phyloP scores from a whole-genome alignment of 2,888 invertebrate species.

The Drosophila eohydei region DNA sequence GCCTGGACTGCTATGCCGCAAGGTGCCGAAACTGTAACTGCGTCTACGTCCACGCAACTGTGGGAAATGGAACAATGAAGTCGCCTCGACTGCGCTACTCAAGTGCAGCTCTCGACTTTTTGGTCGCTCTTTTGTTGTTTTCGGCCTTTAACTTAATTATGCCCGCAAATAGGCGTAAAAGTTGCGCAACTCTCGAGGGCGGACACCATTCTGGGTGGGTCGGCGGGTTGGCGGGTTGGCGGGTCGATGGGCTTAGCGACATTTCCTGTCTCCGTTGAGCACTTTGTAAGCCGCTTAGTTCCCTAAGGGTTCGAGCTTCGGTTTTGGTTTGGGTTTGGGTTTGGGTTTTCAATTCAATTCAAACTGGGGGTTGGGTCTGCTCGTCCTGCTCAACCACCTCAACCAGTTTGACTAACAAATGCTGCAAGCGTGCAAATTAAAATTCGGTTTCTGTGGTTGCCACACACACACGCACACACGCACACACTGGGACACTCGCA shows the following conservation, averaged over 20 bases:
- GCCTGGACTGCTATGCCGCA: conserved; percentile 42
- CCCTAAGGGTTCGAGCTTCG: conserved; percentile 38
- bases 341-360: conserved; percentile 32
- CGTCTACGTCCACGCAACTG: conserved; percentile 29
- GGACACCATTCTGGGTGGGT: neutral
- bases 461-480: conserved; percentile 54
- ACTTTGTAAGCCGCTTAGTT: conserved; percentile 79
- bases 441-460: conserved; percentile 80
- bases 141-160: conserved; percentile 74
- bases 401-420: conserved; percentile 74
- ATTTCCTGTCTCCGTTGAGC: conserved; percentile 66
- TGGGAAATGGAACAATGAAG: conserved; percentile 52
- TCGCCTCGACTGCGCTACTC: neutral
- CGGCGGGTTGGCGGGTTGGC: neutral
- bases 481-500: conserved; percentile 35
- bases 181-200: conserved; percentile 68
- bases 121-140: conserved; percentile 59
- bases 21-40: conserved; percentile 77
- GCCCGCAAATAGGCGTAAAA: conserved; percentile 77
- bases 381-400: conserved; percentile 19
- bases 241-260: conserved; percentile 21
- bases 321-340: neutral
- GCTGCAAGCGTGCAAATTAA: conserved; percentile 81
- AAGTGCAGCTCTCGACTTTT: conserved; percentile 73
- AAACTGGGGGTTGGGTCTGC: conserved; percentile 1